Conservation (phyloP, 2,113 vertebrate genomes). For the Sorex araneus region DNA sequence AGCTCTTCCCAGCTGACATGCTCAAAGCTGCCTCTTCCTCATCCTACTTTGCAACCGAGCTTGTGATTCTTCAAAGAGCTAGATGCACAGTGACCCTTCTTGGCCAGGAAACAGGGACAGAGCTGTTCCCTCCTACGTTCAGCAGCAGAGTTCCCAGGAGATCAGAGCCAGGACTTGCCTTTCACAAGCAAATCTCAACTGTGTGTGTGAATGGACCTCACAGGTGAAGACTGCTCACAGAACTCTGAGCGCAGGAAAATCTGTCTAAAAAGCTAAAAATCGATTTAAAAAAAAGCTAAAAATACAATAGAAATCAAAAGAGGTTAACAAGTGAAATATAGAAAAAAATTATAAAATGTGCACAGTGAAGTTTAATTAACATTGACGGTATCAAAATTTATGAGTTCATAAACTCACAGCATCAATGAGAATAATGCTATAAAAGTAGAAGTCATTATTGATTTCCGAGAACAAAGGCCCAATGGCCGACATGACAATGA, state of each 20-base stretch:
- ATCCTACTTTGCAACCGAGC: not conserved
- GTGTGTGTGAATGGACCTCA: not conserved
- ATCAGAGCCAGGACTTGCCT: not conserved
- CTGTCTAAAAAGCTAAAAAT: not conserved
- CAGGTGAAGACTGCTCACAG: not conserved
- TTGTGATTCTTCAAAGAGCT: not conserved
- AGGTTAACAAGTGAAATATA: not conserved
- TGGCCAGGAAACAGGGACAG: not conserved
- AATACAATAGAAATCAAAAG: not conserved
- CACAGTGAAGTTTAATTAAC: not conserved
- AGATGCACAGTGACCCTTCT: not conserved
- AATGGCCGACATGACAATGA: not conserved
- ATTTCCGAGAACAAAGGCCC: not conserved
- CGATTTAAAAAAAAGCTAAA: slow-evolving; percentile 1
- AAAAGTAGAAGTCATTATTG: not conserved
- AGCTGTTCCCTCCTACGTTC: not conserved
- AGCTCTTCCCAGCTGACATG: too few relatives aligned
- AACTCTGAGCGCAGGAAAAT: not conserved
- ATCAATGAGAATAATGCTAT: not conserved
- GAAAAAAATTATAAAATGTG: slow-evolving; percentile 30
- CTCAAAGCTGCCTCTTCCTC: not conserved
- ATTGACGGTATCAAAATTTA: slow-evolving; percentile 7
- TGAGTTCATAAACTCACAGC: slow-evolving; percentile 14
- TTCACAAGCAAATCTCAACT: slow-evolving; percentile 1
- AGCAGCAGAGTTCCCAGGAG: not conserved